Base-by-base conservation (phyloP, 2,797 vertebrate species). In the Scolopax rusticola region DNA sequence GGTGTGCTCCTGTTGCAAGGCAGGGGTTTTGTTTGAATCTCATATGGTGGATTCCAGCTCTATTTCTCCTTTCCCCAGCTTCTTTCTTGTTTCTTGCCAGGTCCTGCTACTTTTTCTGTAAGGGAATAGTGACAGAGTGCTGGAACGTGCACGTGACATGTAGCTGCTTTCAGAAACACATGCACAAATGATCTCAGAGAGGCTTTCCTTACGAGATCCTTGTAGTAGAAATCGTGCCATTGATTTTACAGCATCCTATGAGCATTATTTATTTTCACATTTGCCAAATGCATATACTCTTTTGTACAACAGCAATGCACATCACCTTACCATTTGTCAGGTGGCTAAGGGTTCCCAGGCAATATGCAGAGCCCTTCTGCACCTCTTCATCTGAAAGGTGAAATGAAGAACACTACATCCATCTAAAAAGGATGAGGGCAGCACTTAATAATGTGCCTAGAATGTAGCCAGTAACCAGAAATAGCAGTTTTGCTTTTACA, bases 151-250 rank as follows among this genome's bases (percentile, higher is more conserved):
- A 11, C 0, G 2, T 7, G 3, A 50, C 1, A 1, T 82, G 87
- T 60, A 77, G 70, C 69, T 2, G 2, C 84, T 95, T 65, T 50
- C 40, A 59, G 80, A 45, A 77, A 59, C 0, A 1, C 50, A n/a
- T 14, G 50, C 59, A 50, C 75, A 84, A 77, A 54, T 85, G 60
- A 48, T 50, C 84, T 56, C 84, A 73, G 76, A 77, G 60, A 68
- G 80, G 28, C 32, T 77, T 81, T 68, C 40, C 65, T 84, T 68
- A 54, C 79, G 45, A 88, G 70, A 54, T 57, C 54, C 65, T 50
- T 93, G 87, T 90, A 88, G 56, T 9, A 77, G 90, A 90, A 93
- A 95, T 81, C 69, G 87, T 68, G 70, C 65, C 90, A 91, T 91
- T 93, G 94, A 95, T 95, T 93, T 95, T 88, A 71, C 40, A 77